These are phyloP conservation scores for Mus spicilegus DNA, from an alignment of 2,113 vertebrate genomes.

Conservation along the genomic window DNA sequence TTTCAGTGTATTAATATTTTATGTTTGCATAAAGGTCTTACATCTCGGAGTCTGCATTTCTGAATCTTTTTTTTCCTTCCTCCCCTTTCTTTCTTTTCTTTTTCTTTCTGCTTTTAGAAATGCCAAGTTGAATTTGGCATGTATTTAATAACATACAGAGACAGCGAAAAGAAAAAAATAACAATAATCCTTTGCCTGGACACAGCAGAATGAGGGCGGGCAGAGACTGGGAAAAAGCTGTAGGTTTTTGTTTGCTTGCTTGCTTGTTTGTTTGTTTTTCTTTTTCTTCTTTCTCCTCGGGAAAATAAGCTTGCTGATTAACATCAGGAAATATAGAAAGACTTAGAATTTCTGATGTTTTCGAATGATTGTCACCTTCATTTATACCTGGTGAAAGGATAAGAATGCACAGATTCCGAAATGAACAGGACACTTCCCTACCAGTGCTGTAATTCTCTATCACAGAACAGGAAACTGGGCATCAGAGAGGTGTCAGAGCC, in stretches of 20 bases:
- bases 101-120: conserved; percentile 14
- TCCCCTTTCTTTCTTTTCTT: not conserved
- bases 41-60: conserved; percentile 38
- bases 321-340: not conserved
- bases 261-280: not conserved
- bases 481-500: not conserved
- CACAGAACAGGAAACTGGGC: not conserved
- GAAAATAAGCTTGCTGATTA: not conserved
- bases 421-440: not conserved
- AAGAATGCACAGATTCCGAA: not conserved
- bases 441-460: not conserved
- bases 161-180: not conserved
- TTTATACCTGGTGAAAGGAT: not conserved
- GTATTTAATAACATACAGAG: conserved; percentile 47
- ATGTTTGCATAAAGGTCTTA: conserved; percentile 62
- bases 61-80: not conserved
- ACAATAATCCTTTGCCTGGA: not conserved
- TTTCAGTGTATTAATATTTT: conserved; percentile 40
- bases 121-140: conserved; percentile 61
- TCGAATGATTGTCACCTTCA: not conserved
- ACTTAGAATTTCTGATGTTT: not conserved
- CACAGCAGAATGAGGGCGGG: not conserved
- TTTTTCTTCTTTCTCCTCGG: not conserved
- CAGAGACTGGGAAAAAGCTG: not conserved
- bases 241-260: not conserved